phyloP scores from a whole-genome alignment of 2,113 vertebrate genomes.

The Corythornis cristatus region DNA sequence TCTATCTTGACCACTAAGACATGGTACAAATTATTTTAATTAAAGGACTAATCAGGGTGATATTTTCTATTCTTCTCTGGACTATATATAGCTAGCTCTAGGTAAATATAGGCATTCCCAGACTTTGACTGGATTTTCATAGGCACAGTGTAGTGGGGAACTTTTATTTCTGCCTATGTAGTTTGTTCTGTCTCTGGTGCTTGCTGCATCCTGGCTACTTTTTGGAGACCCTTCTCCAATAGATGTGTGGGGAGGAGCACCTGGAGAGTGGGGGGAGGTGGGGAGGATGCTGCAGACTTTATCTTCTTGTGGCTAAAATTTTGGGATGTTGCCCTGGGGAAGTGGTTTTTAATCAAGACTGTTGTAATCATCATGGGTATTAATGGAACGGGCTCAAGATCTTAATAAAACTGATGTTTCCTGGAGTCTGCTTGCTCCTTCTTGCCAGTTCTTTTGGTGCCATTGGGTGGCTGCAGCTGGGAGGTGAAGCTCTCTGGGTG shows the following conservation, averaged over 20 bases:
- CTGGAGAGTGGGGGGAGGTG: too few species aligned
- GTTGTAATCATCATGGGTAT: fast-evolving
- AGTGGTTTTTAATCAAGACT: not conserved
- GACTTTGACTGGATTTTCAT: not conserved
- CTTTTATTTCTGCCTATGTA: not conserved
- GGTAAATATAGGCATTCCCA: too few species aligned
- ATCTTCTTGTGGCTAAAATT: too few species aligned
- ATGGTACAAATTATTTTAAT: not conserved
- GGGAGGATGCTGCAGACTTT: not conserved
- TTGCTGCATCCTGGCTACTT: not conserved
- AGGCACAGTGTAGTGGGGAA: not conserved
- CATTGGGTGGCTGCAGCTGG: not conserved
- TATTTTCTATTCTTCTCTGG: not conserved
- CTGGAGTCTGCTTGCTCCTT: not conserved
- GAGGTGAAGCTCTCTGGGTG: not conserved
- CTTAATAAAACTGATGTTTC: not conserved
- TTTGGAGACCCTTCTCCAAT: not conserved
- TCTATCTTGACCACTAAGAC: not conserved
- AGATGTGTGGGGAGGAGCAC: not conserved
- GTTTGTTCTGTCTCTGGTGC: not conserved
- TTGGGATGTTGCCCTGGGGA: not conserved
- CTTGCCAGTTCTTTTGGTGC: not conserved
- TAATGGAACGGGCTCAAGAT: not conserved
- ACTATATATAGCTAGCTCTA: not conserved
- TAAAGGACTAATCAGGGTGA: not conserved